Percentiles rank a stretch among this genome's conserved stretches.
phyloP scores from a whole-genome alignment of 2,797 vertebrate genomes.

The Diplodus sargus region DNA sequence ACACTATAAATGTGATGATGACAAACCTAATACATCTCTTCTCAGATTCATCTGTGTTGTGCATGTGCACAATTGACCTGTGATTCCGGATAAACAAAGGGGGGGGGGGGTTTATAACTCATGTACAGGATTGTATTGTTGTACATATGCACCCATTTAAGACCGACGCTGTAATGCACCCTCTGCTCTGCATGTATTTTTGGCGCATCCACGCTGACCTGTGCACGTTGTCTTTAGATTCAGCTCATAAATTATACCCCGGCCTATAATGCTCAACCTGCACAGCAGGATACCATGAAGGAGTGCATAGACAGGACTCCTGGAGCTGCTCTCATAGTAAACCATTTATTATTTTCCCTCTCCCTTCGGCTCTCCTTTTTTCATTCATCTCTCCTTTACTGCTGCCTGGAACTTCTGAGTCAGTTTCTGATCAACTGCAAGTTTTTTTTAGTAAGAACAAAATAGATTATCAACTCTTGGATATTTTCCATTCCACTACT shows the following conservation, averaged over 20 bases:
- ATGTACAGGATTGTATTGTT: not conserved
- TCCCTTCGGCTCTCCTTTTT: not conserved
- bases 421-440: slow-evolving; percentile 54
- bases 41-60: not conserved
- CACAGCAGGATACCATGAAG: not conserved
- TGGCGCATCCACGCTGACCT: slow-evolving; percentile 9
- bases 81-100: not conserved
- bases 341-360: slow-evolving; percentile 19
- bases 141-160: slow-evolving; percentile 7
- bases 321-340: slow-evolving; percentile 20
- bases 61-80: not conserved
- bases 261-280: not conserved
- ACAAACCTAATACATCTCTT: not conserved
- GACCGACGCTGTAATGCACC: slow-evolving; percentile 1
- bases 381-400: slow-evolving; percentile 42
- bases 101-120: not conserved
- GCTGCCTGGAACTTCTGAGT: slow-evolving; percentile 69
- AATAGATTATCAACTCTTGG: slow-evolving; percentile 3
- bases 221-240: slow-evolving; percentile 10
- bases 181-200: slow-evolving; percentile 11
- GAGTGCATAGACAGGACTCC: slow-evolving; percentile 12
- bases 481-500: slow-evolving; percentile 24
- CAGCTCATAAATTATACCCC: slow-evolving; percentile 26
- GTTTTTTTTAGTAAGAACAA: slow-evolving; percentile 43
- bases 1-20: not conserved